Conservation (phyloP, 1,140 invertebrate species). For the Drosophila auraria region DNA sequence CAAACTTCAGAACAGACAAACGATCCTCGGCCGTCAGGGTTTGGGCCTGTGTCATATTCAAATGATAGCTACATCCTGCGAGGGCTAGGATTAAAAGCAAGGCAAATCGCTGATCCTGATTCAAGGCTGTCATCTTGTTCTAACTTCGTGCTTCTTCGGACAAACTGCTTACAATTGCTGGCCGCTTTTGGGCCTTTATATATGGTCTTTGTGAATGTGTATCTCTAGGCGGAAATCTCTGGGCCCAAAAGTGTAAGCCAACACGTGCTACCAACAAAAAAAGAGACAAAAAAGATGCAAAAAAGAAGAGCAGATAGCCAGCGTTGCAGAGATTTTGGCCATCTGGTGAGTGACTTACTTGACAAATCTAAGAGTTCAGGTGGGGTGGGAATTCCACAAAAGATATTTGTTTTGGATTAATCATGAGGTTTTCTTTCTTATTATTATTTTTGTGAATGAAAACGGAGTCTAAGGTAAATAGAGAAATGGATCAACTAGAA, state of each 20-base stretch:
- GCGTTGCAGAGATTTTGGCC: not conserved
- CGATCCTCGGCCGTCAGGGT: constrained; percentile 60
- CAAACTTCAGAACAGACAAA: constrained; percentile 58
- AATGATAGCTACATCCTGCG: constrained; percentile 9
- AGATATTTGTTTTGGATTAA: constrained; percentile 10
- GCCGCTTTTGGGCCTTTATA: constrained; percentile 28
- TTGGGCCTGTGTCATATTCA: constrained; percentile 28
- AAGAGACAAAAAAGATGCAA: not conserved
- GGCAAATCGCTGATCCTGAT: constrained; percentile 38
- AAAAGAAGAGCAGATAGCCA: not conserved
- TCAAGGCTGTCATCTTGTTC: constrained; percentile 30
- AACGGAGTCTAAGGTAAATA: not conserved
- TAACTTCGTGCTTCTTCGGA: not conserved
- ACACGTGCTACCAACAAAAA: constrained; percentile 19
- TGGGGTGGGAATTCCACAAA: constrained; percentile 1
- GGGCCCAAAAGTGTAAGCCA: not conserved
- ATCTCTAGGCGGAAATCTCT: constrained; percentile 40
- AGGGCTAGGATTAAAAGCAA: constrained; percentile 32
- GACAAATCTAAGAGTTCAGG: constrained; percentile 14
- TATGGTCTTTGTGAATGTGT: not conserved
- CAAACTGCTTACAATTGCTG: constrained; percentile 9
- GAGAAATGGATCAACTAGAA: not conserved
- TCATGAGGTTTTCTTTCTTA: constrained; percentile 1
- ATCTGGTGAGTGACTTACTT: constrained; percentile 4
- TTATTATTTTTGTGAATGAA: not conserved